These are phyloP conservation scores for Aphelenchoides besseyi DNA, from an alignment of 1,140 invertebrate genomes.

Conservation along the genomic window DNA sequence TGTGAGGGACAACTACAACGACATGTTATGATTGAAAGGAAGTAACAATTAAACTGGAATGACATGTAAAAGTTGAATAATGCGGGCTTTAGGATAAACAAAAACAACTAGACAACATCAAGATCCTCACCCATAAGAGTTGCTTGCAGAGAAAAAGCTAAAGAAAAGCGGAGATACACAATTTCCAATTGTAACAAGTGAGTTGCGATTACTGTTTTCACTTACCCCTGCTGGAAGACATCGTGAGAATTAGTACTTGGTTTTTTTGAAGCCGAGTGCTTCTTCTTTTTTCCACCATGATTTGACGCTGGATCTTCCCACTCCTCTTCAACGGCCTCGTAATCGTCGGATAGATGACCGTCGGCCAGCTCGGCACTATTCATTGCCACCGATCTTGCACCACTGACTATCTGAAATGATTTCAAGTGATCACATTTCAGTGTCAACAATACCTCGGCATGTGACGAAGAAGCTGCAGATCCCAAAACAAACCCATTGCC, in stretches of 20 bases:
- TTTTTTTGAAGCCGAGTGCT: conserved; percentile 7
- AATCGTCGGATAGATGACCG: conserved; percentile 25
- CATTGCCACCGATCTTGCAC: conserved; percentile 25
- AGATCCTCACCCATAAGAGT: not conserved
- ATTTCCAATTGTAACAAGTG: not conserved
- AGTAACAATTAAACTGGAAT: not conserved
- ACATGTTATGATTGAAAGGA: conserved; percentile 2
- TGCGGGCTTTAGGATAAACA: not conserved
- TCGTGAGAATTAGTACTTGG: conserved; percentile 1
- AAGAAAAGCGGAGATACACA: no score
- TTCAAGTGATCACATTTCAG: not conserved
- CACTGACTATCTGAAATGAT: conserved; percentile 8
- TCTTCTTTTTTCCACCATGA: conserved; percentile 20
- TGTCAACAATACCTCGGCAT: conserved; percentile 8
- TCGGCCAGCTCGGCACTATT: conserved; percentile 16
- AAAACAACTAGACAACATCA: not conserved
- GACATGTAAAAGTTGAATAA: conserved; percentile 1
- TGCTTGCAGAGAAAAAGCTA: not conserved
- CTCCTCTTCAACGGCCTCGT: conserved; percentile 27
- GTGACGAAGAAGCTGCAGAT: not conserved
- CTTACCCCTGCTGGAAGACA: conserved; percentile 34
- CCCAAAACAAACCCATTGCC: not conserved
- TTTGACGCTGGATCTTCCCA: conserved; percentile 20
- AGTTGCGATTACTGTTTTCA: not conserved
- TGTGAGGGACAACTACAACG: not conserved